Evolutionary conservation across 2,113 vertebrate species (phyloP), one percentile per base, ranked within the genome.

Genomic region (Anseranas semipalmata): DNA sequence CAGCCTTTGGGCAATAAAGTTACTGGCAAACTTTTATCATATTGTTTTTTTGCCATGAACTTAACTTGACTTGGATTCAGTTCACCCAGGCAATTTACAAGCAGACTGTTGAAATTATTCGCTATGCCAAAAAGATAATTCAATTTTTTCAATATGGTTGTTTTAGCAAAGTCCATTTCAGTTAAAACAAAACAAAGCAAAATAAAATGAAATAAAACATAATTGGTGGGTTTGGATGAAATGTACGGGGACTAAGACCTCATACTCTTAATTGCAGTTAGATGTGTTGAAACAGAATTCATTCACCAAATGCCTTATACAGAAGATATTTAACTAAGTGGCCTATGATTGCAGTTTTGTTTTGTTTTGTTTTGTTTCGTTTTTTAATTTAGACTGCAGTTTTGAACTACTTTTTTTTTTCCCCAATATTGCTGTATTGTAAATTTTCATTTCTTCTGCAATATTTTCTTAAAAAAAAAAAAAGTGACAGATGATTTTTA

Each of bases 261-360:
- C 3, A 8, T 58, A 39, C 2, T 17, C 22, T 62, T 48, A 52
- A 43, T 5, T 88, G 33, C 65, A 52, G 5, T 35, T 67, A 71
- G 6, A 55, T 27, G 2, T 62, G 5, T n/a, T 2, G 3, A 74
- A 94, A 78, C 37, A 63, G 0, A 33, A 48, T 55, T 74, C 7
- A n/a, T 63, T 8, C 7, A 72, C 1, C 4, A 78, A 87, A 82
- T 10, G 4, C 5, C 5, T 78, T 55, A 63, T 28, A 2, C 4
- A 71, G 10, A 6, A 8, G 1, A 5, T 75, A 45, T 45, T 87
- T 78, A 81, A n/a, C 4, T 71, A 15, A 1, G 28, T 43, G 18
- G 12, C 1, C 1, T 32, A 4, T 28, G 10, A 3, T 4, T 3
- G 35, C 9, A 39, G 25, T 12, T 35, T n/a, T n/a, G 53, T 43